Evolutionary conservation across 2,113 vertebrate genomes (phyloP).

Genomic region (Podilymbus podiceps): DNA sequence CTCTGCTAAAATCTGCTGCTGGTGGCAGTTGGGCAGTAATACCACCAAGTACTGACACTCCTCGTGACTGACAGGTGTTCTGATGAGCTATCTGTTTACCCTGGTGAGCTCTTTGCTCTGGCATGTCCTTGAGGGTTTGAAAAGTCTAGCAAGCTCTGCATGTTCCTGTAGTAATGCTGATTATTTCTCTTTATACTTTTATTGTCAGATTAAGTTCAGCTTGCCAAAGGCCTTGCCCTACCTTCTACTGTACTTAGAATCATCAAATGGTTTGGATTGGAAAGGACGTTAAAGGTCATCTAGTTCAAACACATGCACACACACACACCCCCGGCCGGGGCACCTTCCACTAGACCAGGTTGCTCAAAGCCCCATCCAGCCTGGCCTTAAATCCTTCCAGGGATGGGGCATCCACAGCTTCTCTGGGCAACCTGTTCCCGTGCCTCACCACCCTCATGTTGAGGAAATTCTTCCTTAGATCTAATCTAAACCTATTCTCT

Average conservation of each 20-base stretch:
- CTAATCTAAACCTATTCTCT: too few relatives aligned
- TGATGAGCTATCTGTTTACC: neutral
- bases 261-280: too few relatives aligned
- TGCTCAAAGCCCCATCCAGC: too few relatives aligned
- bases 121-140: neutral
- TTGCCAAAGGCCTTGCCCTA: neutral
- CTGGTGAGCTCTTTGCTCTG: neutral
- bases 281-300: too few relatives aligned
- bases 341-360: too few relatives aligned
- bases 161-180: neutral
- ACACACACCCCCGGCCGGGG: too few relatives aligned
- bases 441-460: too few relatives aligned
- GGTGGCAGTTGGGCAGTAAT: neutral
- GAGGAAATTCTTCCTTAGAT: too few relatives aligned
- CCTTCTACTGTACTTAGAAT: neutral
- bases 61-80: accelerated
- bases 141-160: neutral
- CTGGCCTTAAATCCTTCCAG: too few relatives aligned
- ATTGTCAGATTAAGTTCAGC: neutral
- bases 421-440: too few relatives aligned
- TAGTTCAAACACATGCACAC: too few relatives aligned
- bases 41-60: accelerated
- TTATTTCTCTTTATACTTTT: neutral
- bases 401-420: too few relatives aligned
- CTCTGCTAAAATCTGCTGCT: neutral